Conservation (phyloP, 2,888 invertebrate species). For the Perdita meconis region DNA sequence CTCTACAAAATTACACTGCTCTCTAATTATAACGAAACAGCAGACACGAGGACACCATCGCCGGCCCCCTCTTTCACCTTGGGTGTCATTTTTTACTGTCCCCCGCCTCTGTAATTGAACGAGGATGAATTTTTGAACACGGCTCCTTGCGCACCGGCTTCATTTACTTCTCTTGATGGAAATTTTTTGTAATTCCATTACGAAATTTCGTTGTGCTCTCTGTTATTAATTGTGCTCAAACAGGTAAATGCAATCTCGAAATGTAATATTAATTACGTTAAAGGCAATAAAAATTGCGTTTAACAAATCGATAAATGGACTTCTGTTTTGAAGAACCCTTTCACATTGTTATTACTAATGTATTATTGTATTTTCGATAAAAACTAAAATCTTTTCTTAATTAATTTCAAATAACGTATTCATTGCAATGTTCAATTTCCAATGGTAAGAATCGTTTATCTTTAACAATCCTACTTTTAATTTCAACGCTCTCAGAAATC, state of each 20-base stretch:
- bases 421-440: no score
- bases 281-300: not conserved
- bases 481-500: no score
- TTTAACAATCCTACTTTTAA: no score
- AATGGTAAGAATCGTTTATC: no score
- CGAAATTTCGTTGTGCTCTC: not conserved
- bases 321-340: no score
- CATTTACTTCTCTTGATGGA: not conserved
- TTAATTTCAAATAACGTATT: no score
- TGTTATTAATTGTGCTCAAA: not conserved
- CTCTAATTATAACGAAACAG: conserved; percentile 26
- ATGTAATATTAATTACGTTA: not conserved
- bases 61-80: not conserved
- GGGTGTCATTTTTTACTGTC: not conserved
- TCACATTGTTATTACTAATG: no score
- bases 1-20: conserved; percentile 18
- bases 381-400: no score
- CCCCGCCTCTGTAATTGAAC: not conserved
- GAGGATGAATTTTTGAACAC: not conserved
- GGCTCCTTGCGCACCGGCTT: not conserved
- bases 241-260: not conserved
- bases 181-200: not conserved
- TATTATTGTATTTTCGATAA: no score
- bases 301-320: no score
- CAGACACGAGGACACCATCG: conserved; percentile 10